phyloP scores from a whole-genome alignment of 2,113 vertebrate species.

The Calidris pygmaea region DNA sequence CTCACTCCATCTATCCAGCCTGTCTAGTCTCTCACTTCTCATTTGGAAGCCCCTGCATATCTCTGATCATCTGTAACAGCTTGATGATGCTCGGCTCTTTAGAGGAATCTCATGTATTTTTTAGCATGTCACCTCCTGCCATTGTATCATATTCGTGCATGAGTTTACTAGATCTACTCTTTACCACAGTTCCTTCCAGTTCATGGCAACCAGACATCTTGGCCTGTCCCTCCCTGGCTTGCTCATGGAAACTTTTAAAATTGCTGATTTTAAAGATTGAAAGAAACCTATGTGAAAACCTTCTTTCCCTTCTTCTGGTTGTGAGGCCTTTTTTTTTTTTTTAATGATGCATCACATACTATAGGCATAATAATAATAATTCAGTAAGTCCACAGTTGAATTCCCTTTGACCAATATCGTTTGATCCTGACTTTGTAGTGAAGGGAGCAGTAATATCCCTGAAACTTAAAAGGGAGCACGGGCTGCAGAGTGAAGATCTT shows the following conservation, averaged over 20 bases:
- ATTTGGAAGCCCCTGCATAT: neutral
- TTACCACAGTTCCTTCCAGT: neutral
- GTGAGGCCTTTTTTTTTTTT: neutral
- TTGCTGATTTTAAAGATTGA: neutral
- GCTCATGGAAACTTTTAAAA: neutral
- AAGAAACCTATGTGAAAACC: neutral
- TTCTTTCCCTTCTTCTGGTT: neutral
- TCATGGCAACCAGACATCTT: neutral
- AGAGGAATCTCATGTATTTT: neutral
- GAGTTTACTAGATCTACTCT: neutral
- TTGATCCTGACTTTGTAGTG: neutral
- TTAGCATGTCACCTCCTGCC: neutral
- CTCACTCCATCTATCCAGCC: neutral
- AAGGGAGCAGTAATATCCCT: neutral
- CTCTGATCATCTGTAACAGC: neutral
- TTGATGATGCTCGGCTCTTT: neutral
- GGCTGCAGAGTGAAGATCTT: neutral
- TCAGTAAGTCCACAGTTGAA: neutral
- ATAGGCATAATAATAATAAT: neutral
- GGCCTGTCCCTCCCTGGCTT: neutral
- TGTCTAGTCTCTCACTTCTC: neutral
- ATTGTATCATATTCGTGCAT: fast-evolving
- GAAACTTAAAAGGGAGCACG: neutral
- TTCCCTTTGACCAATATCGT: neutral
- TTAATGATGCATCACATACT: neutral